Evolutionary conservation across 1,140 invertebrate species (phyloP).

Genomic region (Maniola jurtina): DNA sequence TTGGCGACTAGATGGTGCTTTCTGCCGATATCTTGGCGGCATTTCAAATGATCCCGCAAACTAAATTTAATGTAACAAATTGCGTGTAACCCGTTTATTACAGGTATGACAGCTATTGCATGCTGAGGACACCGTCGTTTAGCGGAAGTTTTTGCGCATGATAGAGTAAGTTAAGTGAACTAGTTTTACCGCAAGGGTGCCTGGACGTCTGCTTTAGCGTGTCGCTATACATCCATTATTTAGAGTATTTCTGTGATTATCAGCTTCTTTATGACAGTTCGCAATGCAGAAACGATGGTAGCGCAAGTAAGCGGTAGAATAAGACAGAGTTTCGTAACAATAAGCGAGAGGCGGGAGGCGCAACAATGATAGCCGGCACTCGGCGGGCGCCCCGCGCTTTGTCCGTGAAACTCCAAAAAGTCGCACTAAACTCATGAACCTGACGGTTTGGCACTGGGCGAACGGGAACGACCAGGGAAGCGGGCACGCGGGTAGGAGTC

Average conservation of each 20-base stretch:
- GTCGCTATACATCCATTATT: neutral
- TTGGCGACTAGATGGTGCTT: conserved; percentile 54
- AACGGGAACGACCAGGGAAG: conserved; percentile 36
- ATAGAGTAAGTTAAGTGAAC: neutral
- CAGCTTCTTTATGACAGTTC: conserved; percentile 31
- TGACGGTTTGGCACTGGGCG: conserved; percentile 41
- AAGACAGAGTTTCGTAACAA: conserved; percentile 46
- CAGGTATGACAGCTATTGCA: conserved; percentile 41
- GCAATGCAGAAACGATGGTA: conserved; percentile 39
- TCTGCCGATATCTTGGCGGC: conserved; percentile 58
- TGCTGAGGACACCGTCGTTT: conserved; percentile 22
- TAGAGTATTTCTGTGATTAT: conserved; percentile 2
- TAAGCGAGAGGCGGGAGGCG: conserved; percentile 38
- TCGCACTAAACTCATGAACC: conserved; percentile 46
- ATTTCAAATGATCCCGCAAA: conserved; percentile 64
- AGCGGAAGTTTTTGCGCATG: conserved; percentile 23
- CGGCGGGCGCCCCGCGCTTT: conserved; percentile 30
- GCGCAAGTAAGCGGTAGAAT: conserved; percentile 34
- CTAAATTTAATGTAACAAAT: conserved; percentile 62
- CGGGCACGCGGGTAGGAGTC: conserved; percentile 33
- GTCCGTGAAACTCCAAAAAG: conserved; percentile 50
- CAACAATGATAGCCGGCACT: conserved; percentile 41
- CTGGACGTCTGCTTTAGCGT: neutral
- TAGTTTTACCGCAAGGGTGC: neutral
- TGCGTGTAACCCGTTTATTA: conserved; percentile 45